phyloP scores from a whole-genome alignment of 2,113 vertebrate genomes.

The Pedetes capensis region DNA sequence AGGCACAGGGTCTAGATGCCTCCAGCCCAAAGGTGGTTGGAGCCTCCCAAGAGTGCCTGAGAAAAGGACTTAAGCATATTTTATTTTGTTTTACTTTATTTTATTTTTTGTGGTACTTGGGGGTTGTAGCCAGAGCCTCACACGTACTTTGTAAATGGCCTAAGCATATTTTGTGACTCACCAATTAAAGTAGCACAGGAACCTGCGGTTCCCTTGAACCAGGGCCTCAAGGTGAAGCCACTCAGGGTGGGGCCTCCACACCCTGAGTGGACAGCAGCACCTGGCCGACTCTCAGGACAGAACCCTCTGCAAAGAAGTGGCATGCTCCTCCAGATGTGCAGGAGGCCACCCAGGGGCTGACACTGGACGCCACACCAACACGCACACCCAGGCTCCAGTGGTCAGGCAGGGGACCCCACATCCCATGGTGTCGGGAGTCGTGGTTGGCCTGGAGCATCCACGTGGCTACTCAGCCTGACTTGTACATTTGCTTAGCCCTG shows the following conservation, averaged over 20 bases:
- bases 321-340: neutral
- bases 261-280: neutral
- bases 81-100: too few relatives aligned
- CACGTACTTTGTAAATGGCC: too few relatives aligned
- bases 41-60: too few relatives aligned
- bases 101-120: too few relatives aligned
- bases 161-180: too few relatives aligned
- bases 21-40: too few relatives aligned
- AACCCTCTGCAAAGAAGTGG: neutral
- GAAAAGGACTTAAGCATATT: too few relatives aligned
- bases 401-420: neutral
- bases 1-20: too few relatives aligned
- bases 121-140: too few relatives aligned
- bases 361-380: neutral
- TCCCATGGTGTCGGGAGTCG: too few relatives aligned
- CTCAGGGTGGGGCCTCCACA: neutral
- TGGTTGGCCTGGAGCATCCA: neutral
- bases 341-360: too few relatives aligned
- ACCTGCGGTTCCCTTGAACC: neutral
- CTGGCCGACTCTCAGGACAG: neutral
- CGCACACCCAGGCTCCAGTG: accelerated
- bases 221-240: neutral
- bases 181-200: neutral
- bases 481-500: neutral
- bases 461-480: neutral